Evolutionary conservation across 2,797 vertebrate genomes (phyloP).

Genomic region (Lagocephalus sceleratus): DNA sequence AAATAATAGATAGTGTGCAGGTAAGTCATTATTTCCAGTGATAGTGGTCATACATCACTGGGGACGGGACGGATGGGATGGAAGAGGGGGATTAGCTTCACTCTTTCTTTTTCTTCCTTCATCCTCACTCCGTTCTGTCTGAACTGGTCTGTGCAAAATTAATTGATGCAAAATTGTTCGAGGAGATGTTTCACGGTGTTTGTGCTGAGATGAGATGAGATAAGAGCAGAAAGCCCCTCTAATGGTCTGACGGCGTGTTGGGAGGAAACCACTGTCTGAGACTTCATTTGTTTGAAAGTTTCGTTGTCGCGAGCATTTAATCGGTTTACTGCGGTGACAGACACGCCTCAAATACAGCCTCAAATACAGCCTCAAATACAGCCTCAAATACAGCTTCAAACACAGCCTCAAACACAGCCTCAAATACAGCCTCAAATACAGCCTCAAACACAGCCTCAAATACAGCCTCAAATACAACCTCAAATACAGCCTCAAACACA

Average conservation of each 20-base stretch:
- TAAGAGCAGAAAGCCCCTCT: neutral
- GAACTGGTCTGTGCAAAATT: slow-evolving; percentile 38
- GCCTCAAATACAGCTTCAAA: no score
- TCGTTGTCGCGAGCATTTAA: no score
- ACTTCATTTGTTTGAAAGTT: no score
- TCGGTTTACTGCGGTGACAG: no score
- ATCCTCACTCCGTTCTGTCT: neutral
- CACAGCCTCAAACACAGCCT: no score
- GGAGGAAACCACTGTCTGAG: neutral
- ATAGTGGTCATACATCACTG: slow-evolving; percentile 68
- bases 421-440: no score
- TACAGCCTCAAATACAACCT: no score
- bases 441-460: no score
- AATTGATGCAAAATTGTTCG: slow-evolving; percentile 37
- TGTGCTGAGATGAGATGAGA: slow-evolving; percentile 13
- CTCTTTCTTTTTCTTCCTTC: neutral
- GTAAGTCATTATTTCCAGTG: slow-evolving; percentile 68
- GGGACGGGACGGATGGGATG: slow-evolving; percentile 28
- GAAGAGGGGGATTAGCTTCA: slow-evolving; percentile 21
- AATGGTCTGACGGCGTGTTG: slow-evolving; percentile 1
- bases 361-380: no score
- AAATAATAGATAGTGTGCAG: slow-evolving; percentile 67
- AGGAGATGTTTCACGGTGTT: neutral
- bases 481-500: no score
- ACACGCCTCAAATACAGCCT: no score